phyloP scores from a whole-genome alignment of 2,888 invertebrate genomes.

The Platerodrilus igneus region DNA sequence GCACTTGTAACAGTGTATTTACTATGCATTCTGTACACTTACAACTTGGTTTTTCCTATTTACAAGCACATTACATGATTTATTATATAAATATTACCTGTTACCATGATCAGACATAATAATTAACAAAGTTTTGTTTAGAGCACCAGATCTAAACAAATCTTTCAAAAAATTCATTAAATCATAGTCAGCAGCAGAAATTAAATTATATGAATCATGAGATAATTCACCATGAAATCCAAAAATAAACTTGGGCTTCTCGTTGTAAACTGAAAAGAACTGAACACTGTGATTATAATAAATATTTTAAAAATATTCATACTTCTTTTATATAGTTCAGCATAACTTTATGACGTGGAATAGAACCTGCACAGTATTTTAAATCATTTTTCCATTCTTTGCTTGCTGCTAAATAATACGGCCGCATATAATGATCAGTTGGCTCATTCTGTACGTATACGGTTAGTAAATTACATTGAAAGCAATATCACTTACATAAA shows the following conservation, averaged over 20 bases:
- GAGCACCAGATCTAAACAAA: slow-evolving; percentile 56
- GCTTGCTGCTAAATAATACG: slow-evolving; percentile 68
- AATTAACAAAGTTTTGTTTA: slow-evolving; percentile 78
- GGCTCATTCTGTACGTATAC: slow-evolving; percentile 63
- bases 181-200: slow-evolving; percentile 74
- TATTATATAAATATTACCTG: slow-evolving; percentile 14
- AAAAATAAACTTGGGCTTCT: slow-evolving; percentile 74
- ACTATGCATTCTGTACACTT: too few species aligned
- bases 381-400: slow-evolving; percentile 49
- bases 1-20: too few species aligned
- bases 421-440: slow-evolving; percentile 85
- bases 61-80: too few species aligned
- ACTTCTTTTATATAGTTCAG: slow-evolving; percentile 64
- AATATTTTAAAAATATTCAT: slow-evolving; percentile 15
- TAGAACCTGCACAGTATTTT: slow-evolving; percentile 65
- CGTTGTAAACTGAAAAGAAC: slow-evolving; percentile 59
- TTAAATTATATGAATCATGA: slow-evolving; percentile 78
- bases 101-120: slow-evolving; percentile 94
- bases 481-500: slow-evolving; percentile 47
- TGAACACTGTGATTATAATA: slow-evolving; percentile 32
- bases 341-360: slow-evolving; percentile 65
- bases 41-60: too few species aligned
- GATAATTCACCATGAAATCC: slow-evolving; percentile 86
- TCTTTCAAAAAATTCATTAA: slow-evolving; percentile 60
- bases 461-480: slow-evolving; percentile 5